Conservation (phyloP, 2,888 invertebrate species). For the Limenitis camilla region DNA sequence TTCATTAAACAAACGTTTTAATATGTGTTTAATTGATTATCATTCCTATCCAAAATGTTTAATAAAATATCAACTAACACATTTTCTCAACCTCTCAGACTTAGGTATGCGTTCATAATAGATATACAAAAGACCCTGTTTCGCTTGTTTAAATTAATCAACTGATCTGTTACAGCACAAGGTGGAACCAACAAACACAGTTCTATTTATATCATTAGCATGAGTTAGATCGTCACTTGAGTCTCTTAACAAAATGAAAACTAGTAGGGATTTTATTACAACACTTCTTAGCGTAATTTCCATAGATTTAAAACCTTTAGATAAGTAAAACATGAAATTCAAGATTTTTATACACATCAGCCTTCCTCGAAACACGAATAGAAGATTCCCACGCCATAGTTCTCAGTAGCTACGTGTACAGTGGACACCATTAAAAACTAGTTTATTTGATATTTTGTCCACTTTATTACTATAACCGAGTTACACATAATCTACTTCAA, state of each 20-base stretch:
- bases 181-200: too few relatives aligned
- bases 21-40: too few relatives aligned
- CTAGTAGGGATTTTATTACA: background rate
- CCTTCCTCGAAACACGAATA: slow-evolving; percentile 18
- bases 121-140: background rate
- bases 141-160: background rate
- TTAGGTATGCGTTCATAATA: too few relatives aligned
- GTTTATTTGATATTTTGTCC: slow-evolving; percentile 19
- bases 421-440: slow-evolving; percentile 19
- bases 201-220: too few relatives aligned
- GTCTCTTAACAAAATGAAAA: too few relatives aligned
- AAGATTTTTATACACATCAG: slow-evolving; percentile 8
- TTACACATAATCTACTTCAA: slow-evolving; percentile 3
- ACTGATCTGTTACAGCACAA: too few relatives aligned
- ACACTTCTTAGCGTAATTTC: background rate
- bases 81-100: too few relatives aligned
- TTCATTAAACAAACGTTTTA: too few relatives aligned
- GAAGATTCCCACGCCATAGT: slow-evolving; percentile 21
- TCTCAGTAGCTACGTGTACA: slow-evolving; percentile 15
- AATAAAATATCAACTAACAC: too few relatives aligned
- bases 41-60: too few relatives aligned
- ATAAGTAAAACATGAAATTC: slow-evolving; percentile 16
- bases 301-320: background rate
- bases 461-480: slow-evolving; percentile 14
- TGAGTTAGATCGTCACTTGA: too few relatives aligned